Percentiles rank a stretch among this genome's conserved stretches.
Evolutionary conservation across 2,113 vertebrate genomes (phyloP).

Genomic region (Zootoca vivipara): DNA sequence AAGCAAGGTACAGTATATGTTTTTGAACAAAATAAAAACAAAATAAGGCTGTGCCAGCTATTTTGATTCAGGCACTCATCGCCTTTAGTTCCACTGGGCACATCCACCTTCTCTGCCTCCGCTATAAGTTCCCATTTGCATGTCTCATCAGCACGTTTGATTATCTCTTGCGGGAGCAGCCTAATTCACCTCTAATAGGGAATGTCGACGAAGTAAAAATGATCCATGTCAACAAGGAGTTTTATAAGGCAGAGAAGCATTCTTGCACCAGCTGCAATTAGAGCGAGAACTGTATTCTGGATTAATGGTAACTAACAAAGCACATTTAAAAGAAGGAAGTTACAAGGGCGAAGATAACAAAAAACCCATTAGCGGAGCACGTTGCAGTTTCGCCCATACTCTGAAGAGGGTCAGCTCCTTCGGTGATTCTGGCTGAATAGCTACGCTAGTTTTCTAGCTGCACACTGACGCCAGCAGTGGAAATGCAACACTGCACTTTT

Average conservation of each 20-base stretch:
- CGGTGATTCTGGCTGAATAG: slow-evolving; percentile 32
- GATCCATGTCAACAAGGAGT: slow-evolving; percentile 33
- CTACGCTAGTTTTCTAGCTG: slow-evolving; percentile 33
- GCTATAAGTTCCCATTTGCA: not conserved
- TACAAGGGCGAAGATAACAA: slow-evolving; percentile 59
- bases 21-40: no score
- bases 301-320: slow-evolving; percentile 40
- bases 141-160: not conserved
- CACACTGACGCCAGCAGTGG: not conserved
- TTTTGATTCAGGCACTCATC: not conserved
- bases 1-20: no score
- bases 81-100: slow-evolving; percentile 6
- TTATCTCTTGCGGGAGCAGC: slow-evolving; percentile 20
- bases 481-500: not conserved
- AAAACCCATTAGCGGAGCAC: slow-evolving; percentile 35
- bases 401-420: slow-evolving; percentile 49
- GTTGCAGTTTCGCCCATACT: slow-evolving; percentile 29
- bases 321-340: slow-evolving; percentile 29
- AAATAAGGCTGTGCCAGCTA: not conserved
- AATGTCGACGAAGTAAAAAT: slow-evolving; percentile 52
- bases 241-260: slow-evolving; percentile 47
- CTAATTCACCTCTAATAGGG: slow-evolving; percentile 45
- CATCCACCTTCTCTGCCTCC: not conserved
- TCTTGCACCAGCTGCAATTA: slow-evolving; percentile 30
- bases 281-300: slow-evolving; percentile 39